A percentile compares a stretch with the other conserved stretches of the same genome.
Conservation (phyloP, 2,113 vertebrate genomes). For the Oreochromis niloticus region DNA sequence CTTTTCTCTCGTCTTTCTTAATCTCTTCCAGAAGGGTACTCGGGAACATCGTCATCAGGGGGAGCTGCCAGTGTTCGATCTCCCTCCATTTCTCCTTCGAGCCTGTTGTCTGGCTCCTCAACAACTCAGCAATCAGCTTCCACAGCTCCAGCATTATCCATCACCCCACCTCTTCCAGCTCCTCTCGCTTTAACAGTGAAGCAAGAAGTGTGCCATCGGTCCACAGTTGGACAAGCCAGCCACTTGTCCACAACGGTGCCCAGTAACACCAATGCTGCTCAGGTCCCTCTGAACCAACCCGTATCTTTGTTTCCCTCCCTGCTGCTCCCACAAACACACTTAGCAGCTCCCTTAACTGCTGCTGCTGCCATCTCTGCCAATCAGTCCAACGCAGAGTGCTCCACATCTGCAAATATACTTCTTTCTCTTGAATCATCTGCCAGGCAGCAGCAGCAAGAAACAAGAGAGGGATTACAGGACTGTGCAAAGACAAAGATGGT, state of each 20-base stretch:
- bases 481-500: not conserved
- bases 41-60: not conserved
- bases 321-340: not conserved
- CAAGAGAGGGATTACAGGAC: not conserved
- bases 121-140: not conserved
- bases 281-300: not conserved
- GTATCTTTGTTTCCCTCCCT: not conserved
- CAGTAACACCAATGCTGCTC: not conserved
- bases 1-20: not conserved
- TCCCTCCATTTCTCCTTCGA: not conserved
- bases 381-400: conserved; percentile 40
- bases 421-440: not conserved
- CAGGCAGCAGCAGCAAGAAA: conserved; percentile 37
- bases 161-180: not conserved
- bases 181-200: not conserved
- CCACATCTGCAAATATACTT: conserved; percentile 43
- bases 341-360: not conserved
- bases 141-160: not conserved
- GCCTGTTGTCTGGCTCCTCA: not conserved
- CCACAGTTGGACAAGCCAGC: not conserved
- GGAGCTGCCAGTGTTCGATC: not conserved
- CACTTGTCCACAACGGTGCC: not conserved
- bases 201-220: not conserved
- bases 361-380: not conserved
- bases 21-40: conserved; percentile 30